These are phyloP conservation scores for Ochotona curzoniae DNA, from an alignment of 2,113 vertebrate genomes.

Conservation along the genomic window DNA sequence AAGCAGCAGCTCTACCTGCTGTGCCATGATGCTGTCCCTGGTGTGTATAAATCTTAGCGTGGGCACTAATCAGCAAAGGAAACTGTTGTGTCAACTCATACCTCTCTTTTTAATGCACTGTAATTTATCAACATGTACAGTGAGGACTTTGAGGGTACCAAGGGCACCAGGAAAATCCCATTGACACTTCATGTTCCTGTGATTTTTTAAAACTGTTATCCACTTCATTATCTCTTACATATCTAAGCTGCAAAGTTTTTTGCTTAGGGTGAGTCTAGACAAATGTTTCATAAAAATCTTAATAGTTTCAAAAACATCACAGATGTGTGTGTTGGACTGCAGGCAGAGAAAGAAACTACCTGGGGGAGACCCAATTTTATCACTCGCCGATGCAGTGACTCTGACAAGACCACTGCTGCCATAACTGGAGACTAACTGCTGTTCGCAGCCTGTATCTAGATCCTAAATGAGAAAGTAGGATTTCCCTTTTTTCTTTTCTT, in stretches of 20 bases:
- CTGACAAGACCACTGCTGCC: neutral
- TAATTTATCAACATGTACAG: neutral
- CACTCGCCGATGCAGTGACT: neutral
- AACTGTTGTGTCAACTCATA: neutral
- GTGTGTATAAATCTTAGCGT: neutral
- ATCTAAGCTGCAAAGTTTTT: neutral
- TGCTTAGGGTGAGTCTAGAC: neutral
- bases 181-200: neutral
- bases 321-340: neutral
- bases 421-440: no score
- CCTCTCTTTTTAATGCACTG: constrained; percentile 33
- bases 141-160: neutral
- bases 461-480: no score
- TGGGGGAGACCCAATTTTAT: constrained; percentile 1
- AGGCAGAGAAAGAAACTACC: neutral
- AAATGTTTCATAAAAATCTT: neutral
- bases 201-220: neutral
- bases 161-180: neutral
- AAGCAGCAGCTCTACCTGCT: no score
- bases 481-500: no score
- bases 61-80: neutral
- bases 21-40: no score
- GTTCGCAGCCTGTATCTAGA: no score
- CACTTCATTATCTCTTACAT: neutral
- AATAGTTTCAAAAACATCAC: neutral